A percentile compares a stretch with the other conserved stretches of the same genome.
phyloP scores from a whole-genome alignment of 64 coral and sea anemone species.

The Montipora capricornis region DNA sequence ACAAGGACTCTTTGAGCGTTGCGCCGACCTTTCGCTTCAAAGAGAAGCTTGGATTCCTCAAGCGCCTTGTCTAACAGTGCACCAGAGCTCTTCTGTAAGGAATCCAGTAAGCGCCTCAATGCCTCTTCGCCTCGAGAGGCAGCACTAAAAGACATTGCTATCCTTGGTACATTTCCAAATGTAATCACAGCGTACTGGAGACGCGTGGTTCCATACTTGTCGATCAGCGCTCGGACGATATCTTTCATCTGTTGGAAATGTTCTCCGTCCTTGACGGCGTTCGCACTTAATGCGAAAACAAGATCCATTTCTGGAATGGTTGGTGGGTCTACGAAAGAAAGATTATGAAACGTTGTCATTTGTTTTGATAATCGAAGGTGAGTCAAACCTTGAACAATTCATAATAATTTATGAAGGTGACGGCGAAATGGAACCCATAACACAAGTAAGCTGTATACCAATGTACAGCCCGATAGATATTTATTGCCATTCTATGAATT shows the following conservation, averaged over 20 bases:
- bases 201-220: conserved; percentile 47
- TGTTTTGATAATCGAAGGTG: background rate
- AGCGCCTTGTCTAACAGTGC: conserved; percentile 59
- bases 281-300: conserved; percentile 66
- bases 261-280: conserved; percentile 2
- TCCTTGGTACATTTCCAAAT: conserved; percentile 51
- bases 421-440: too few relatives aligned
- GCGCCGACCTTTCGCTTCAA: conserved; percentile 48
- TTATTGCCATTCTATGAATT: too few relatives aligned
- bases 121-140: conserved; percentile 3
- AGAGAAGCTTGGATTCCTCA: conserved; percentile 62
- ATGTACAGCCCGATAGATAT: too few relatives aligned
- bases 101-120: conserved; percentile 40
- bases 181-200: conserved; percentile 65
- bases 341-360: background rate
- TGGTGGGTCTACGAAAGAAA: conserved; percentile 28
- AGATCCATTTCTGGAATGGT: conserved; percentile 55
- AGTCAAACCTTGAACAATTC: too few relatives aligned
- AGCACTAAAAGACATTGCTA: conserved; percentile 29
- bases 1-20: conserved; percentile 70
- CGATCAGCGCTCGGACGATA: conserved; percentile 60
- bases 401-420: too few relatives aligned
- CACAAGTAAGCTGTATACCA: too few relatives aligned
- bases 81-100: conserved; percentile 23
- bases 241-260: conserved; percentile 76